Evolutionary conservation across 2,888 invertebrate species (phyloP).

Genomic region (Drosophila emarginata): DNA sequence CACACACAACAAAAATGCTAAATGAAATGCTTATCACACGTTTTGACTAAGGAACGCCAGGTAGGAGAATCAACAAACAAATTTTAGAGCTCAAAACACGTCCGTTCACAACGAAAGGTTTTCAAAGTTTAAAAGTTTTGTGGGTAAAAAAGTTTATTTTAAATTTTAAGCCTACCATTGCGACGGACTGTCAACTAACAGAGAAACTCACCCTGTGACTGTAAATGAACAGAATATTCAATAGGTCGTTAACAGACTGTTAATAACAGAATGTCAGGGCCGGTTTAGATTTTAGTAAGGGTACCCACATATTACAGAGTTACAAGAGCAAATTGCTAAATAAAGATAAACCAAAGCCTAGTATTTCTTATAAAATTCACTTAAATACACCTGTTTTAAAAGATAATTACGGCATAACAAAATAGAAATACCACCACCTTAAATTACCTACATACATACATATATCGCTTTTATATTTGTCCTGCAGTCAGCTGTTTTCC

Average conservation of each 20-base stretch:
- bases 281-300: background rate
- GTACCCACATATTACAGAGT: background rate
- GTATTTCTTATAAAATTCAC: no score
- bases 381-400: no score
- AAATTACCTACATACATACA: no score
- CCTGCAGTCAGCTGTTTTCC: constrained; percentile 28
- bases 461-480: no score
- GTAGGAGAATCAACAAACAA: constrained; percentile 17
- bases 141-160: no score
- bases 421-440: no score
- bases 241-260: no score
- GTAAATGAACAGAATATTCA: background rate
- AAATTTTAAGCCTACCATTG: no score
- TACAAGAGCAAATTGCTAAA: background rate
- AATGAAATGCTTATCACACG: constrained; percentile 78
- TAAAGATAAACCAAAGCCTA: no score
- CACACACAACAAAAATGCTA: constrained; percentile 28
- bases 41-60: constrained; percentile 42
- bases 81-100: constrained; percentile 38
- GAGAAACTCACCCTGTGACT: background rate
- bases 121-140: constrained; percentile 1
- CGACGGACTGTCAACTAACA: background rate
- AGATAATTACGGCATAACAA: no score
- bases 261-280: background rate
- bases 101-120: constrained; percentile 61